A percentile compares a stretch with the other conserved stretches of the same genome.
phyloP scores from a whole-genome alignment of 64 coral and sea anemone genomes.

The Catalaphyllia jardinei region DNA sequence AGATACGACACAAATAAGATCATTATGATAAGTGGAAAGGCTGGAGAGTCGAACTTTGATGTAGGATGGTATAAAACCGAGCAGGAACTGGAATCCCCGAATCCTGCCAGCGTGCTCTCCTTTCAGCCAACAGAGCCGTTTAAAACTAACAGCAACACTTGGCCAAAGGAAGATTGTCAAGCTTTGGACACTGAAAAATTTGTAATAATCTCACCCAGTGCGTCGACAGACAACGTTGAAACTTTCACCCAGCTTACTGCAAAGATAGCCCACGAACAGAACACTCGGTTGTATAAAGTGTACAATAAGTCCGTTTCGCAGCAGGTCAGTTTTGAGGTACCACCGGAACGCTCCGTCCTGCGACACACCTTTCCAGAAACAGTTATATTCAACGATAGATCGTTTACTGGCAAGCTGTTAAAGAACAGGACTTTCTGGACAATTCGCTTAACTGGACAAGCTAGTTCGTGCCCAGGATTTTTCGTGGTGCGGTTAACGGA shows the following conservation, averaged over 20 bases:
- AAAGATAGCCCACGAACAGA: constrained; percentile 17
- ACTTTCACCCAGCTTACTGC: constrained; percentile 33
- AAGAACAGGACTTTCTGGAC: constrained; percentile 86
- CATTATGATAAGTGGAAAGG: constrained; percentile 54
- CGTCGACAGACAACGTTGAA: constrained; percentile 38
- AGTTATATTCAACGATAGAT: constrained; percentile 47
- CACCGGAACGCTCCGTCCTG: constrained; percentile 58
- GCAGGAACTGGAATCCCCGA: not conserved
- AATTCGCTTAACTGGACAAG: constrained; percentile 44
- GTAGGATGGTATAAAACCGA: constrained; percentile 49
- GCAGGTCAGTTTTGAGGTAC: constrained; percentile 36
- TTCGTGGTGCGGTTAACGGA: constrained; percentile 64
- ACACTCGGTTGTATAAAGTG: constrained; percentile 45
- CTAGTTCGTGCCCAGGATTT: constrained; percentile 66
- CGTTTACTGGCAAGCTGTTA: constrained; percentile 37
- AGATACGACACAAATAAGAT: not conserved
- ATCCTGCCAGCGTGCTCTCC: not conserved
- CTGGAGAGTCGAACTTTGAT: constrained; percentile 10
- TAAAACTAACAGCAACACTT: constrained; percentile 55
- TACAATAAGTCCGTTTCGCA: constrained; percentile 42
- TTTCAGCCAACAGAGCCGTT: constrained; percentile 68
- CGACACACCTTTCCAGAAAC: constrained; percentile 53
- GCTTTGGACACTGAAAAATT: constrained; percentile 29
- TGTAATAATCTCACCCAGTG: not conserved
- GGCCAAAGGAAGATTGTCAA: constrained; percentile 51